Evolutionary conservation across 2,888 invertebrate genomes (phyloP).

Genomic region (Yponomeuta evonymella): DNA sequence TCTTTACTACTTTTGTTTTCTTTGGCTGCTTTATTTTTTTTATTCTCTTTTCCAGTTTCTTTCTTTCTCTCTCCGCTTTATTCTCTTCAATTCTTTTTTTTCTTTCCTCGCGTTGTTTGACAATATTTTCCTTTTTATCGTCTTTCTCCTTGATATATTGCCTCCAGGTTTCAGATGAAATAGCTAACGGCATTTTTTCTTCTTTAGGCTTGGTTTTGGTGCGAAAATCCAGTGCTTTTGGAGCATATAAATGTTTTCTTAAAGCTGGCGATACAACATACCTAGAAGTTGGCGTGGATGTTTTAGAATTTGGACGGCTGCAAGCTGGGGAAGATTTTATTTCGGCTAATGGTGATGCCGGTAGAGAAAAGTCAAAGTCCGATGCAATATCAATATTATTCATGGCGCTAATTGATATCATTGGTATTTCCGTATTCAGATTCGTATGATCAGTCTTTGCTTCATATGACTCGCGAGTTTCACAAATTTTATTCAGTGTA

Average conservation of each 20-base stretch:
- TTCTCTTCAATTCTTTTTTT: slow-evolving; percentile 6
- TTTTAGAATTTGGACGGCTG: not conserved
- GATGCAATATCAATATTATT: slow-evolving; percentile 2
- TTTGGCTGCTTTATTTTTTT: slow-evolving; percentile 6
- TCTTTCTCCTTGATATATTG: not conserved
- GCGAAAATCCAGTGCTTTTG: not conserved
- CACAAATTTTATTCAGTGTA: not conserved
- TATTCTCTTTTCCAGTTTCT: not conserved
- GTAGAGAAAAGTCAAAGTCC: slow-evolving; percentile 5
- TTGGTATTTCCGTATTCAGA: too few species aligned
- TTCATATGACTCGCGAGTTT: not conserved
- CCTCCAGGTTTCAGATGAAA: not conserved
- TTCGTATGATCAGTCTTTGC: too few species aligned
- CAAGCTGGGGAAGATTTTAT: not conserved
- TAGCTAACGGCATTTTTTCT: slow-evolving; percentile 1
- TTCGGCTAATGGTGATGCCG: not conserved
- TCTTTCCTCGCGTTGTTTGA: slow-evolving; percentile 3
- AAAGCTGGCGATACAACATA: slow-evolving; percentile 1
- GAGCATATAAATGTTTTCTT: slow-evolving; percentile 3
- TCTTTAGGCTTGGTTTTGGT: not conserved
- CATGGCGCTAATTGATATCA: not conserved
- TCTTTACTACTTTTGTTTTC: slow-evolving; percentile 5
- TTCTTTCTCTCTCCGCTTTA: not conserved
- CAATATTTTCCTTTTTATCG: not conserved
- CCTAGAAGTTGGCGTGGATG: not conserved